Evolutionary conservation across 2,797 vertebrate species (phyloP).

Genomic region (Manis crassicaudata): DNA sequence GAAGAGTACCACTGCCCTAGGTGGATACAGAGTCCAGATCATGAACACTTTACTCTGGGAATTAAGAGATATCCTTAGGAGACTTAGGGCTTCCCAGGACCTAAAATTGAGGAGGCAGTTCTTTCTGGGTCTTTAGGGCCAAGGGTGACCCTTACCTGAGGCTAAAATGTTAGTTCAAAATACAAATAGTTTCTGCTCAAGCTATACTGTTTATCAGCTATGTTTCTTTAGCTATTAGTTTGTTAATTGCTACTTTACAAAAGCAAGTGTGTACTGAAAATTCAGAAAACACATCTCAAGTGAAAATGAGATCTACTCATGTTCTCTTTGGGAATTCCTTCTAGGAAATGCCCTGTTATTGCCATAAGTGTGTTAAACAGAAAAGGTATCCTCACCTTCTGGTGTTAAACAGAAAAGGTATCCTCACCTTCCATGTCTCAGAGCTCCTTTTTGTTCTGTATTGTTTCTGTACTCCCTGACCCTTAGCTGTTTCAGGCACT

Average conservation of each 20-base stretch:
- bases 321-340: not conserved
- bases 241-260: not conserved
- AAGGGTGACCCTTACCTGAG: not conserved
- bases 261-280: constrained; percentile 13
- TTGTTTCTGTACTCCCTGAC: not conserved
- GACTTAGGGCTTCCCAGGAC: not conserved
- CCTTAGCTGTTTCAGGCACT: not conserved
- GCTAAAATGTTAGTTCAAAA: not conserved
- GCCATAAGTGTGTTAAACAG: not conserved
- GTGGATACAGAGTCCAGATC: not conserved
- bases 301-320: constrained; percentile 26
- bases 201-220: not conserved
- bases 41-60: not conserved
- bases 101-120: not conserved
- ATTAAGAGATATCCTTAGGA: not conserved
- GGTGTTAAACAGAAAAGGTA: not conserved
- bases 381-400: not conserved
- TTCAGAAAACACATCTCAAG: constrained; percentile 29
- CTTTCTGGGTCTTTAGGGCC: not conserved
- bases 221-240: not conserved
- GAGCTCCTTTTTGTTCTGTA: not conserved
- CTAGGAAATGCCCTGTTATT: not conserved
- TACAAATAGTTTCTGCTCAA: not conserved
- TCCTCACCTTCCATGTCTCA: not conserved
- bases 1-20: not conserved